A percentile compares a stretch with the other conserved stretches of the same genome.
Evolutionary conservation across 1,140 invertebrate genomes (phyloP).

Genomic region (Drosophila bocki): DNA sequence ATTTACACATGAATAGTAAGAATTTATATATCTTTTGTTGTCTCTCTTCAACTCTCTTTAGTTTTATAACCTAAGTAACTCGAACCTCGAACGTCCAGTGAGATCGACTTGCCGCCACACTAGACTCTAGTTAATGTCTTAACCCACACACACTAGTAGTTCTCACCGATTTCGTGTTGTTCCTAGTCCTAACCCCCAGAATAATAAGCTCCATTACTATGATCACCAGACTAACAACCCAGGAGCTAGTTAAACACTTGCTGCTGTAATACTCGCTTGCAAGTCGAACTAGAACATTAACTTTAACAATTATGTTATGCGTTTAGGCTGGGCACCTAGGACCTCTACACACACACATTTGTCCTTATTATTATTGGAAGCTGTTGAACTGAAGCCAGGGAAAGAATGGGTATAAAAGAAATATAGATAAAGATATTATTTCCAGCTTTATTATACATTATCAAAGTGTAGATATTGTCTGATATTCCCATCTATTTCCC

Average conservation of each 20-base stretch:
- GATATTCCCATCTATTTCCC: too few relatives aligned
- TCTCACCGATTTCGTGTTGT: slow-evolving; percentile 48
- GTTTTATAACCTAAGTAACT: slow-evolving; percentile 52
- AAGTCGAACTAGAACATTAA: slow-evolving; percentile 1
- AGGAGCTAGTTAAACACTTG: slow-evolving; percentile 16
- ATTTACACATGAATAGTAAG: slow-evolving; percentile 87
- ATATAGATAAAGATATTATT: too few relatives aligned
- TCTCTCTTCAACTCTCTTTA: slow-evolving; percentile 73
- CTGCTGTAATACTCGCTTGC: slow-evolving; percentile 61
- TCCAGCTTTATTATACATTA: too few relatives aligned
- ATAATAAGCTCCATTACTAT: slow-evolving; percentile 13
- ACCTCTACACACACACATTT: slow-evolving; percentile 28
- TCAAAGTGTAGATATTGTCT: too few relatives aligned
- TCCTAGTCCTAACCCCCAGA: slow-evolving; percentile 9
- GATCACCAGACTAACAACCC: slow-evolving; percentile 20
- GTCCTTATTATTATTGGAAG: slow-evolving; percentile 3
- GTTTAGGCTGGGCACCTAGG: slow-evolving; percentile 45
- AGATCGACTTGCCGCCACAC: slow-evolving; percentile 18
- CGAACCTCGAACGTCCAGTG: slow-evolving; percentile 24
- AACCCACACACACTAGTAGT: slow-evolving; percentile 55
- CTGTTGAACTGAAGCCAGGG: slow-evolving; percentile 8
- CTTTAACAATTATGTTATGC: slow-evolving; percentile 14
- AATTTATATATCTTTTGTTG: slow-evolving; percentile 80
- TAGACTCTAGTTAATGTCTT: slow-evolving; percentile 20
- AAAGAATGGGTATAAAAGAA: too few relatives aligned